Evolutionary conservation across 2,888 invertebrate genomes (phyloP), one percentile per base, ranked within the genome.

Genomic region (Mythimna albipuncta): DNA sequence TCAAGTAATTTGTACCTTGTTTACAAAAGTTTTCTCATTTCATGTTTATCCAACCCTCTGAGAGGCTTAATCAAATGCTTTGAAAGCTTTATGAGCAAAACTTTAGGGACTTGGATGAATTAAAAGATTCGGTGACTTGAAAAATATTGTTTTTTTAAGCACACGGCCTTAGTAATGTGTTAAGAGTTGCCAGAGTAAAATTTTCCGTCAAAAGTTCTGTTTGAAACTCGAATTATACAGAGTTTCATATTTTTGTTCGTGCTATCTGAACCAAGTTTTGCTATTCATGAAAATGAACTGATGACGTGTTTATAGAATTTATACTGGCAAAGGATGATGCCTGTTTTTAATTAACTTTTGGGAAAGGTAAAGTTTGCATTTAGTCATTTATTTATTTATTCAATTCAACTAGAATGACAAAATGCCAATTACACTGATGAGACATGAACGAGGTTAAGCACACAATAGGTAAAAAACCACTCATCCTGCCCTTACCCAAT

Each of bases 31-130:
- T 91, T 91, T 89, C 88, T 89, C 90, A 89, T 91, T 90, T 89
- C 85, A 81, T 88, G 89, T 90, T 90, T 89, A 90, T 87, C 86
- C 87, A 69, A 81, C 83, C 86, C 86, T 84, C 78, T 85, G 88
- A 88, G 87, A 87, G 85, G 86, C 90, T 90, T 90, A 90, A 91
- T 91, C 89, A 91, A 91, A 91, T 89, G 88, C 85, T 85, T 75
- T 82, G 87, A 88, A 87, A 85, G 88, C 85, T 91, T 91, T 90
- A 90, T 89, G 88, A 87, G 87, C 64, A 69, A 85, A 90, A 89
- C 81, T 90, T 90, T 82, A 74, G 75, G 81, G 87, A 87, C 83
- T 88, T 83, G 70, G 71, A 72, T 71, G 84, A 88, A 88, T 90
- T 87, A 87, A 87, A 89, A 87, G 81, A 85, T 84, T 81, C 64